Conservation (phyloP, 2,113 vertebrate species). For the Mesoclemmys tuberculata region DNA sequence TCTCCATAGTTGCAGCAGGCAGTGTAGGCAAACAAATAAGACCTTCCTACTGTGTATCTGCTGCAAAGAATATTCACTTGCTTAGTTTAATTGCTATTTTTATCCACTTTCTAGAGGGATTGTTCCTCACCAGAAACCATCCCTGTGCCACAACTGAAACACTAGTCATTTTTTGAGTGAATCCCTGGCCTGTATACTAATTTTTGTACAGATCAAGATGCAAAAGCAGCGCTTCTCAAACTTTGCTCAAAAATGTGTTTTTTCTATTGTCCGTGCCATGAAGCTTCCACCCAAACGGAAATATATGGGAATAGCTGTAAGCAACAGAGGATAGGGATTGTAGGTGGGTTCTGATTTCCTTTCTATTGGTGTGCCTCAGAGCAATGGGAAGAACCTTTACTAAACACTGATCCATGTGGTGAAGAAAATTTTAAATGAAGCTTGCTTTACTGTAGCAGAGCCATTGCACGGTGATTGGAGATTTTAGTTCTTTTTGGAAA, state of each 20-base stretch:
- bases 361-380: not conserved
- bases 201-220: not conserved
- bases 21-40: not conserved
- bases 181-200: not conserved
- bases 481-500: not conserved
- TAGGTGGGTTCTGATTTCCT: not conserved
- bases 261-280: not conserved
- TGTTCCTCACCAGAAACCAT: not conserved
- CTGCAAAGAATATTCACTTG: not conserved
- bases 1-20: not conserved
- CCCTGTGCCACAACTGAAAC: not conserved
- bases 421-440: not conserved
- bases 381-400: not conserved
- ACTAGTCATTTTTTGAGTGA: not conserved
- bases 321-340: not conserved
- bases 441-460: not conserved
- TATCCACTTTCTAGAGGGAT: not conserved
- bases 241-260: not conserved
- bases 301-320: fast-evolving
- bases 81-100: not conserved
- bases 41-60: not conserved
- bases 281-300: not conserved
- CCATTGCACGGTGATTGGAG: not conserved
- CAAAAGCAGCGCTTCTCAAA: not conserved
- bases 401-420: fast-evolving